These are phyloP conservation scores for Atrina japonica DNA, from an alignment of 2,888 invertebrate species.

Conservation along the genomic window DNA sequence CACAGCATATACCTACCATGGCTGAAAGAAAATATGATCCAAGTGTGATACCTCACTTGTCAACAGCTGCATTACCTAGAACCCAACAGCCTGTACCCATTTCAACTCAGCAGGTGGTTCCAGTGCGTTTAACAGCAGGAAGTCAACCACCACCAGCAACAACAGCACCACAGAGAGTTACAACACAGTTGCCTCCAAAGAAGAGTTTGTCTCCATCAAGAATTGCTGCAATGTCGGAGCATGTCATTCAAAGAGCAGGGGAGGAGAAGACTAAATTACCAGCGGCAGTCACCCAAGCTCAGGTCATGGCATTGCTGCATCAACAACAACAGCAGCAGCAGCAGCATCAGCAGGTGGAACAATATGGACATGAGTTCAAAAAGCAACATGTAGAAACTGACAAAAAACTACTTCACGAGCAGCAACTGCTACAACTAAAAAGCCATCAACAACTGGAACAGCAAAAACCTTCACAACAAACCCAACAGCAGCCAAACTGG, in stretches of 20 bases:
- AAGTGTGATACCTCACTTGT: neutral
- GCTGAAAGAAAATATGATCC: constrained; percentile 15
- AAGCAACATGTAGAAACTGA: too few relatives aligned
- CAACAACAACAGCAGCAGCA: neutral
- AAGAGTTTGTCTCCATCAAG: constrained; percentile 59
- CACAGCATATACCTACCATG: constrained; percentile 9
- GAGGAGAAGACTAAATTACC: neutral
- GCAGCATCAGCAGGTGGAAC: neutral
- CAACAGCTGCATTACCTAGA: constrained; percentile 3
- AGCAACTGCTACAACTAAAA: constrained; percentile 2
- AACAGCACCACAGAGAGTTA: neutral
- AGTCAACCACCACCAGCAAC: neutral
- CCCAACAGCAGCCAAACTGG: constrained; percentile 3
- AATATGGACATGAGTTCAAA: too few relatives aligned
- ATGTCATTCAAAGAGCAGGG: neutral
- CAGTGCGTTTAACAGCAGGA: neutral
- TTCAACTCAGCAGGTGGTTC: neutral
- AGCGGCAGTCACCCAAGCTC: neutral
- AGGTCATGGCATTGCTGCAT: constrained; percentile 4
- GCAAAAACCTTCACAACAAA: neutral
- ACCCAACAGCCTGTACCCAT: too few relatives aligned
- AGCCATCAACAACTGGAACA: neutral
- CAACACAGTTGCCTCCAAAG: constrained; percentile 54
- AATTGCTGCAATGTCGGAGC: constrained; percentile 27
- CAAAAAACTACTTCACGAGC: neutral